Evolutionary conservation across 2,888 invertebrate genomes (phyloP), one percentile per base, ranked within the genome.

Genomic region (Agrochola lychnidis): DNA sequence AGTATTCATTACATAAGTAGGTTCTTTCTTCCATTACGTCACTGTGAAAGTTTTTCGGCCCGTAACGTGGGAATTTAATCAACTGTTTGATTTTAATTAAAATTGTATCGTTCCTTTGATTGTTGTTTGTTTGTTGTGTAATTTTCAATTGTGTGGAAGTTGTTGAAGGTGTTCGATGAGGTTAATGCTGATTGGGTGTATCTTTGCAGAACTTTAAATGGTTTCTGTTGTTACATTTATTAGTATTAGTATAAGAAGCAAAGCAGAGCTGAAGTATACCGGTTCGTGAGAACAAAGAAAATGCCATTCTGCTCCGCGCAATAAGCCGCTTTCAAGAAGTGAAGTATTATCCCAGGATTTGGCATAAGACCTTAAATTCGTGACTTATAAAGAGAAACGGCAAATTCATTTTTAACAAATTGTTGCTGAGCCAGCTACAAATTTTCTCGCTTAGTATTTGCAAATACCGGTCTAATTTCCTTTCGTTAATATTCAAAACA

Each of bases 61-160:
- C 53, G 66, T 81, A 75, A 56, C 77, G 76, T 81, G 77, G 81
- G 81, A 86, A 82, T 85, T 78, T 82, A 83, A 87, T 88, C 79
- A 81, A 81, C 79, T 75, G 73, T 76, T 83, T 82, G 78, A 73
- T 82, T 86, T 73, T 77, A 88, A 87, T 88, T 87, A 83, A 82
- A 87, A 81, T 76, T 81, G 71, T 80, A 82, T 77, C 73, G 59
- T 70, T 66, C 53, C 79, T 86, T 86, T 87, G 79, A 83, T 79
- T 74, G 63, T 16, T 57, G 57, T 74, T 76, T 72, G 71, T 62
- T 70, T 70, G 66, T 83, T 85, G 45, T 78, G 78, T 81, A 74
- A 84, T 80, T 79, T 78, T 53, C 30, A 66, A 59, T 81, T 59
- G 57, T 74, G 45, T 25, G 45, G 62, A 10, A 45, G 62, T 69